phyloP scores from a whole-genome alignment of 1,140 invertebrate species.

The Pemphigus obesinymphae region DNA sequence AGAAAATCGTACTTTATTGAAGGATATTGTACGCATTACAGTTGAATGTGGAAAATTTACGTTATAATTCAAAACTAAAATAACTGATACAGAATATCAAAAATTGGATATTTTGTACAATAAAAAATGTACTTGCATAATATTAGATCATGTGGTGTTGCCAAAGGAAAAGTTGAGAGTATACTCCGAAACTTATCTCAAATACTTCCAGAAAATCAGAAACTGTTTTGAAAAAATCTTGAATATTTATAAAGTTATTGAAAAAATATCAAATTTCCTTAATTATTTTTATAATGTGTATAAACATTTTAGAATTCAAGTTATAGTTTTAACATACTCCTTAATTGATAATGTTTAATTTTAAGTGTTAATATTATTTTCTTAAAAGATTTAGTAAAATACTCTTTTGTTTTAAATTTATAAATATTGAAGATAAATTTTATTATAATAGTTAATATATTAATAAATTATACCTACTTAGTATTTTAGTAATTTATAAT shows the following conservation, averaged over 20 bases:
- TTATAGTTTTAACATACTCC: not conserved
- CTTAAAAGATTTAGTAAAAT: too few species aligned
- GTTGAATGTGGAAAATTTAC: not conserved
- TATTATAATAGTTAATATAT: too few species aligned
- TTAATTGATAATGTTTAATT: too few species aligned
- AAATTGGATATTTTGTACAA: not conserved
- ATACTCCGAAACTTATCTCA: not conserved
- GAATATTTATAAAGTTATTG: not conserved
- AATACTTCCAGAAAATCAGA: not conserved
- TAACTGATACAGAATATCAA: not conserved
- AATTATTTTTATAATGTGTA: not conserved
- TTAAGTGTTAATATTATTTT: not conserved
- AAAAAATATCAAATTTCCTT: not conserved
- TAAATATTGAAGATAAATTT: too few species aligned
- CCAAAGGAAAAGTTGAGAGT: not conserved
- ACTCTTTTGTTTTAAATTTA: too few species aligned
- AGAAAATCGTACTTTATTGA: constrained; percentile 13
- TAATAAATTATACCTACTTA: too few species aligned
- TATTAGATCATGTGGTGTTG: not conserved
- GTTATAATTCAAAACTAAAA: not conserved
- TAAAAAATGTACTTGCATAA: not conserved
- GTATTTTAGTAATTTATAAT: too few species aligned
- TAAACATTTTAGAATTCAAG: too few species aligned
- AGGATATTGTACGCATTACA: not conserved
- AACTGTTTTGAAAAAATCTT: not conserved